Conservation (phyloP, 2,888 invertebrate genomes). For the Portevinia maculata region DNA sequence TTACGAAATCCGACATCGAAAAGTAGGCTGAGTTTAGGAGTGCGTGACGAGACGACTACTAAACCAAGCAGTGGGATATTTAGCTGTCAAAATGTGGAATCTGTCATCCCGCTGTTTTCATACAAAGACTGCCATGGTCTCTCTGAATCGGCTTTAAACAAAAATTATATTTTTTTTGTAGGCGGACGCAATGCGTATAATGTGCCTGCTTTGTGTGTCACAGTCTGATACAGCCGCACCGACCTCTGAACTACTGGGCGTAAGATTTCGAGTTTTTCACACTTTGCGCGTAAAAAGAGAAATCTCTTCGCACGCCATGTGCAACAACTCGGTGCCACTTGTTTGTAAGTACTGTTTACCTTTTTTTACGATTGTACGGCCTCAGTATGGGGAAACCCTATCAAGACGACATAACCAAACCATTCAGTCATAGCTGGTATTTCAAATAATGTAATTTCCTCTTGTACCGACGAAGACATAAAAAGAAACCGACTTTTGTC, state of each 20-base stretch:
- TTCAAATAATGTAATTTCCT: constrained; percentile 65
- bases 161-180: not conserved
- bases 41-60: constrained; percentile 53
- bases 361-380: constrained; percentile 35
- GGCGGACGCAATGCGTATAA: not conserved
- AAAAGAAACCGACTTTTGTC: constrained; percentile 62
- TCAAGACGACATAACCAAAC: constrained; percentile 21
- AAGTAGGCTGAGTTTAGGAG: constrained; percentile 72
- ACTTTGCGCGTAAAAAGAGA: not conserved
- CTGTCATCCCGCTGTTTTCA: constrained; percentile 41
- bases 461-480: constrained; percentile 33
- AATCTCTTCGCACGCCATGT: constrained; percentile 17
- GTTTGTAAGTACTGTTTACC: constrained; percentile 53
- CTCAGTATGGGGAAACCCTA: constrained; percentile 26
- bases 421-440: constrained; percentile 62
- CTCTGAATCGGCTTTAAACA: not conserved
- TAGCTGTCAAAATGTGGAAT: constrained; percentile 17
- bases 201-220: constrained; percentile 13
- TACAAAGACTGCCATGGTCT: not conserved
- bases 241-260: constrained; percentile 38
- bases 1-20: constrained; percentile 63
- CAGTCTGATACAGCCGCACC: not conserved
- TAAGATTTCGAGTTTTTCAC: constrained; percentile 11
- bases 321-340: constrained; percentile 34
- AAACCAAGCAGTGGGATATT: not conserved